phyloP scores from a whole-genome alignment of 2,113 vertebrate genomes.

The Megaptera novaeangliae region DNA sequence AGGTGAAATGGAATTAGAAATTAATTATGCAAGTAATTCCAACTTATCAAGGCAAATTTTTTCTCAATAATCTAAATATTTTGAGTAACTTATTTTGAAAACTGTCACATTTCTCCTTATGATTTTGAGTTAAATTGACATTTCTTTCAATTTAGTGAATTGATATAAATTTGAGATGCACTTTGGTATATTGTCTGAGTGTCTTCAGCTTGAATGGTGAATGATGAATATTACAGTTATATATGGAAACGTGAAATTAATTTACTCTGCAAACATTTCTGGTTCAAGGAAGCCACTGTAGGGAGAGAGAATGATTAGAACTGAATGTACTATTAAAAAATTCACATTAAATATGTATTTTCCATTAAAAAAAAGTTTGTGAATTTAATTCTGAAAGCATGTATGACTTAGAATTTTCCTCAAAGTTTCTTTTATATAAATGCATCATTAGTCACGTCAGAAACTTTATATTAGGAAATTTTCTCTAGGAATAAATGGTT shows the following conservation, averaged over 20 bases:
- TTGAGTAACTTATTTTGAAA: slow-evolving; percentile 33
- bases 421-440: background rate
- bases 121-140: background rate
- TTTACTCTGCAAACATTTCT: background rate
- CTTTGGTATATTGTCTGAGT: background rate
- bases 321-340: background rate
- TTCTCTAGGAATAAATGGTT: background rate
- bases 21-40: slow-evolving; percentile 4
- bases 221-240: background rate
- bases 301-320: background rate
- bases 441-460: background rate
- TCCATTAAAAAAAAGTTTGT: background rate
- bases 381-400: background rate
- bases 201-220: slow-evolving; percentile 19
- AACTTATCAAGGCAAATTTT: background rate
- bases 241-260: background rate
- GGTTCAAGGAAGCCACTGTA: background rate
- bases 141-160: background rate
- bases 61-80: background rate
- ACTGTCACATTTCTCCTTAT: background rate
- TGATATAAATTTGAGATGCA: background rate
- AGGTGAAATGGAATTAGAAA: background rate
- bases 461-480: background rate
- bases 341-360: background rate
- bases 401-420: background rate